Evolutionary conservation across 2,888 invertebrate genomes (phyloP), one percentile per base, ranked within the genome.

Genomic region (Itoplectis maculator): DNA sequence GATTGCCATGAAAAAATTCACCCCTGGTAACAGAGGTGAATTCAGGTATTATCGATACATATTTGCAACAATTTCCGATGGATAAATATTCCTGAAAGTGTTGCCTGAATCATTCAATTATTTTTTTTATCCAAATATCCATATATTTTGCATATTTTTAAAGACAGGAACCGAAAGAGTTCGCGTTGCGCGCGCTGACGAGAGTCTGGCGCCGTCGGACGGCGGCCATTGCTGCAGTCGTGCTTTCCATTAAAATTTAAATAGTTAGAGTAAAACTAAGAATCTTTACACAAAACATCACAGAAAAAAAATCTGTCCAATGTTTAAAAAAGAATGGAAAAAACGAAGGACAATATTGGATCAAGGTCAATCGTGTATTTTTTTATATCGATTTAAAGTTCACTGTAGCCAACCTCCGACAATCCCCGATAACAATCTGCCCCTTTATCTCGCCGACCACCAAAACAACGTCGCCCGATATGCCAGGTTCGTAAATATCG

Each of bases 121-220:
- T 7, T 35, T 18, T 15, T 35, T 35, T 49, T 49, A n/a, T 18
- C 15, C 5, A 11, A 11, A 4, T 37, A 1, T 15, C 5, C 8
- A n/a, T n/a, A n/a, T n/a, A n/a, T n/a, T n/a, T n/a, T n/a, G 35
- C 15, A 37, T 23, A 11, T 35, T 37, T 59, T 37, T n/a, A 59
- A 35, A 35, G 0, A 15, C 35, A 15, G 15, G 5, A 51, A 51
- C 7, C 11, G 23, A 61, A 51, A 23, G n/a, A 40, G 40, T n/a
- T 20, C 29, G 15, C 18, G 20, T 29, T 5, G 45, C 45, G 51
- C n/a, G 11, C 42, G n/a, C n/a, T 20, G 35, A 18, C 15, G 18
- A 18, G 20, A 11, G n/a, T 23, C 56, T 80, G 49, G 76, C 72
- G 79, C 86, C 86, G 86, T 86, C 85, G 86, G 86, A 81, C 59